Conservation (phyloP, 2,888 invertebrate species). For the Agrotis puta region DNA sequence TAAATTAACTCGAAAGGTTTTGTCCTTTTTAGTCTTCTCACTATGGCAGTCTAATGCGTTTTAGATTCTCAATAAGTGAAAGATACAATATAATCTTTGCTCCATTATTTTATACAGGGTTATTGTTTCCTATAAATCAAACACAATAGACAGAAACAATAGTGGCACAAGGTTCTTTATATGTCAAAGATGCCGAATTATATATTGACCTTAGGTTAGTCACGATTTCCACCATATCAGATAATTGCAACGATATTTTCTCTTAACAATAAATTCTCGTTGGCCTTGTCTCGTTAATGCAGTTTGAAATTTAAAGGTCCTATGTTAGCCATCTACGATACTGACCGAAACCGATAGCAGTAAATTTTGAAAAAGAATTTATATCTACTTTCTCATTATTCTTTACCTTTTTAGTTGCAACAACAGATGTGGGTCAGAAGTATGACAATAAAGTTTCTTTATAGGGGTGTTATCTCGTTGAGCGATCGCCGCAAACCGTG, state of each 20-base stretch:
- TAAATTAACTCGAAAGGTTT: too few species aligned
- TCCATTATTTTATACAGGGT: constrained; percentile 9
- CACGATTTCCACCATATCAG: constrained; percentile 85
- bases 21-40: too few species aligned
- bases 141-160: constrained; percentile 70
- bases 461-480: constrained; percentile 79
- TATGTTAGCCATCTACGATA: constrained; percentile 44
- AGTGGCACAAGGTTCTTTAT: constrained; percentile 81
- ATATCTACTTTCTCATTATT: constrained; percentile 72
- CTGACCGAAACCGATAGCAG: constrained; percentile 47
- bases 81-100: constrained; percentile 26
- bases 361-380: constrained; percentile 51
- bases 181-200: constrained; percentile 81
- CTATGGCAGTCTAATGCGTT: not conserved
- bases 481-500: constrained; percentile 78
- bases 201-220: constrained; percentile 82
- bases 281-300: constrained; percentile 78
- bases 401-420: constrained; percentile 78
- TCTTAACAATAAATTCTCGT: constrained; percentile 80
- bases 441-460: constrained; percentile 80
- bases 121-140: constrained; percentile 57
- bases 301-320: constrained; percentile 44
- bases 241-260: constrained; percentile 83
- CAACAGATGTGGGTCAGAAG: constrained; percentile 83
- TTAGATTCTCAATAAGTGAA: constrained; percentile 7